Percentiles rank a stretch among this genome's conserved stretches.
Evolutionary conservation across 2,888 invertebrate species (phyloP).

Genomic region (Fragum fragum): DNA sequence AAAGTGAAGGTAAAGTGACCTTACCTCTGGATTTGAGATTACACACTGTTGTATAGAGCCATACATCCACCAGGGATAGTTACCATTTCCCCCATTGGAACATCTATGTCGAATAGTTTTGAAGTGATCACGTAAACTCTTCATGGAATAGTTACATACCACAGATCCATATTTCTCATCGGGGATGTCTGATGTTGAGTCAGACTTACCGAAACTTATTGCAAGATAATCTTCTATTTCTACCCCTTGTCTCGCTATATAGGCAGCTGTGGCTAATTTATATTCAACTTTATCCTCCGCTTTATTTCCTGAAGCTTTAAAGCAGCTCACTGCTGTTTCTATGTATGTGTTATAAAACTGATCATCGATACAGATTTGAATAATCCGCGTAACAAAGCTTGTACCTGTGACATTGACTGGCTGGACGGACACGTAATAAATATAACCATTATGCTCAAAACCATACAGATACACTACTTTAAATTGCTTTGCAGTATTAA

Average conservation of each 20-base stretch:
- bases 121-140: conserved; percentile 37
- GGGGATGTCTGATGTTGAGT: conserved; percentile 19
- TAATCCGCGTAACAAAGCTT: conserved; percentile 79
- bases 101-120: conserved; percentile 48
- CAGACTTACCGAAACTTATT: conserved; percentile 56
- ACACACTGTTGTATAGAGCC: conserved; percentile 37
- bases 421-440: conserved; percentile 63
- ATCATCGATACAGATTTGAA: conserved; percentile 83
- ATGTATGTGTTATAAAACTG: conserved; percentile 82
- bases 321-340: conserved; percentile 82
- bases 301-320: conserved; percentile 20
- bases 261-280: conserved; percentile 67
- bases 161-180: conserved; percentile 45
- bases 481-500: conserved; percentile 36
- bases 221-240: conserved; percentile 37
- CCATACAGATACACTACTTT: conserved; percentile 56
- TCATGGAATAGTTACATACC: conserved; percentile 65
- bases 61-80: conserved; percentile 66
- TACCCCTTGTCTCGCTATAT: conserved; percentile 27
- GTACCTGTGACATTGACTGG: conserved; percentile 43
- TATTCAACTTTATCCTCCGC: conserved; percentile 37
- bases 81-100: conserved; percentile 41
- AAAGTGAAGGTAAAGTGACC: no score
- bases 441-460: conserved; percentile 62
- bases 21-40: conserved; percentile 34